Conservation (phyloP, 2,888 invertebrate genomes). For the Tenthredo scrophulariae region DNA sequence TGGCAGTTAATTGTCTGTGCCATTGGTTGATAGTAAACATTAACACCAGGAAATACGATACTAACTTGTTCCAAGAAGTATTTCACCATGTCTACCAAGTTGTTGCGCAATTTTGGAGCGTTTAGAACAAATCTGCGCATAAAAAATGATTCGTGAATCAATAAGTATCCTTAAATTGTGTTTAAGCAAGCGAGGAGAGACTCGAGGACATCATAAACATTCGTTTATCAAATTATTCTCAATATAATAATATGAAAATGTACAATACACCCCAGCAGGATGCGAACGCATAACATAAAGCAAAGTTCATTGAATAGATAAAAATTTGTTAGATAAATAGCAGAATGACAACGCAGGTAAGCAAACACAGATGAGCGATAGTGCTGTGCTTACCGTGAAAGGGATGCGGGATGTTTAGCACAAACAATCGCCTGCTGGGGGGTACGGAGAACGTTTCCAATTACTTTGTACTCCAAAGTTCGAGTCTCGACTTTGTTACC, state of each 20-base stretch:
- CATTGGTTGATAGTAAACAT: constrained; percentile 72
- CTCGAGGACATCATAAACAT: neutral
- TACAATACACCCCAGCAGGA: constrained; percentile 28
- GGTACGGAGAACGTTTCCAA: constrained; percentile 73
- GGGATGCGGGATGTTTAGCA: constrained; percentile 58
- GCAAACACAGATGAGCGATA: constrained; percentile 29
- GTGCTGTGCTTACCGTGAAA: constrained; percentile 60
- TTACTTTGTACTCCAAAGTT: constrained; percentile 75
- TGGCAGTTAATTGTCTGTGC: constrained; percentile 79
- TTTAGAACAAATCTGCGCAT: constrained; percentile 84
- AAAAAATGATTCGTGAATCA: neutral
- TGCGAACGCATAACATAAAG: neutral
- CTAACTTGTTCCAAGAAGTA: constrained; percentile 83
- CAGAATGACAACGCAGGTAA: constrained; percentile 11
- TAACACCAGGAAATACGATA: constrained; percentile 79
- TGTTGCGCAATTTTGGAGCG: constrained; percentile 86
- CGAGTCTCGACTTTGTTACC: constrained; percentile 76
- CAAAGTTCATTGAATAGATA: constrained; percentile 30
- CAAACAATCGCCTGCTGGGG: constrained; percentile 62
- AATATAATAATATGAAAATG: neutral
- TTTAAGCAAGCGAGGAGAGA: neutral
- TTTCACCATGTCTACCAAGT: constrained; percentile 82
- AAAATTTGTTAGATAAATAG: neutral
- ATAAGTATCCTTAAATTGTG: neutral
- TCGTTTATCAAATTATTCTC: neutral